Conservation (phyloP, 2,888 invertebrate species). For the Endotricha flammealis region DNA sequence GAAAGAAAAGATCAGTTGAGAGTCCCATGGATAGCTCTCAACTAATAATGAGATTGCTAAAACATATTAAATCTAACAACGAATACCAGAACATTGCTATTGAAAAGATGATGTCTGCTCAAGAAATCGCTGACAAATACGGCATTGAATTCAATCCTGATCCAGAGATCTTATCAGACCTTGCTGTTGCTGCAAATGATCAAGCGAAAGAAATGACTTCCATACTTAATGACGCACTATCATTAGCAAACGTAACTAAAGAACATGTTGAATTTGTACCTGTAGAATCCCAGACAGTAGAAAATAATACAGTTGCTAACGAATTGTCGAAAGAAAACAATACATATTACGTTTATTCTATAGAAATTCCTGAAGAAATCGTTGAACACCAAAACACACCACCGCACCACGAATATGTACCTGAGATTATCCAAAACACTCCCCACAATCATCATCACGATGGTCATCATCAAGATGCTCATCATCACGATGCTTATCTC, state of each 20-base stretch:
- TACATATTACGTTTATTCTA: conserved; percentile 31
- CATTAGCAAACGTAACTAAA: conserved; percentile 35
- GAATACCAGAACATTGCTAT: conserved; percentile 70
- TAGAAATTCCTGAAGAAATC: conserved; percentile 25
- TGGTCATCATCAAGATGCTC: conserved; percentile 28
- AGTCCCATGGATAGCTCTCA: conserved; percentile 60
- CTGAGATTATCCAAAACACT: conserved; percentile 21
- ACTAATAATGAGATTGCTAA: conserved; percentile 53
- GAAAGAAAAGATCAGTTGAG: conserved; percentile 53
- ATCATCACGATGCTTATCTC: conserved; percentile 15
- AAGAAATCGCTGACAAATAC: conserved; percentile 68
- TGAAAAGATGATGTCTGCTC: conserved; percentile 71
- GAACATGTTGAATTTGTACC: conserved; percentile 29
- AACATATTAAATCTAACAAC: conserved; percentile 64
- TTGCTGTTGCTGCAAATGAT: conserved; percentile 55
- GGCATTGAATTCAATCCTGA: conserved; percentile 63
- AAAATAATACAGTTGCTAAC: conserved; percentile 17
- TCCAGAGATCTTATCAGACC: conserved; percentile 55
- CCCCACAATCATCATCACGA: conserved; percentile 23
- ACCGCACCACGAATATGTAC: conserved; percentile 24
- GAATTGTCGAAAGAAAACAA: conserved; percentile 17
- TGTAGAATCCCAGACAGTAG: conserved; percentile 15
- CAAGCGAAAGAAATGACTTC: conserved; percentile 55
- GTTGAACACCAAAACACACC: conserved; percentile 18
- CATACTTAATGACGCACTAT: conserved; percentile 47